Evolutionary conservation across 2,888 invertebrate genomes (phyloP).

Genomic region (Yponomeuta plumbellus): DNA sequence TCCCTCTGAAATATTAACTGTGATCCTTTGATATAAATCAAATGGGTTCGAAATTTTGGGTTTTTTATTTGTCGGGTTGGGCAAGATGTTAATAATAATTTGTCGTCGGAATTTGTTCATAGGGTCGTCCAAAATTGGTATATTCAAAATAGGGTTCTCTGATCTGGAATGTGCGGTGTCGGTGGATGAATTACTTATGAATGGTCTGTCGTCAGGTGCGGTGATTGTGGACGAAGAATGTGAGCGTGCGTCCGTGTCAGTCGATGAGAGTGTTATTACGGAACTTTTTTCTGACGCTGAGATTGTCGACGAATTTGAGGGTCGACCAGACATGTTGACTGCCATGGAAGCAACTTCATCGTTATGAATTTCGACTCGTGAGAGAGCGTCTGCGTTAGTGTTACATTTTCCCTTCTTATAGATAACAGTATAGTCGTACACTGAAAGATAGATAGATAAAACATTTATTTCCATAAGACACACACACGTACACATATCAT

Average conservation of each 20-base stretch:
- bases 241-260: slow-evolving; percentile 31
- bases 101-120: slow-evolving; percentile 13
- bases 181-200: not conserved
- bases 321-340: too few species aligned
- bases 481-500: too few species aligned
- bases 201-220: slow-evolving; percentile 31
- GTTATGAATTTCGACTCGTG: slow-evolving; percentile 35
- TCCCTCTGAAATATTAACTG: not conserved
- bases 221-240: slow-evolving; percentile 28
- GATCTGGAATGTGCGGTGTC: not conserved
- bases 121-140: not conserved
- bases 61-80: not conserved
- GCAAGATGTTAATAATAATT: not conserved
- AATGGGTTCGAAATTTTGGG: slow-evolving; percentile 6
- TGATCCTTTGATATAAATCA: not conserved
- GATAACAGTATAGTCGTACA: slow-evolving; percentile 24
- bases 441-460: slow-evolving; percentile 25
- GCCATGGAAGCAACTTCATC: slow-evolving; percentile 35
- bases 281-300: too few species aligned
- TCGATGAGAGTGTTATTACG: too few species aligned
- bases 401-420: slow-evolving; percentile 24
- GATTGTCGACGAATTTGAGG: too few species aligned
- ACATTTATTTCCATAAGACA: too few species aligned
- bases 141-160: slow-evolving; percentile 4
- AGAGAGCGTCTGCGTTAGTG: slow-evolving; percentile 24